A percentile compares a stretch with the other conserved stretches of the same genome.
phyloP scores from a whole-genome alignment of 2,113 vertebrate species.

The Chaetops frenatus region DNA sequence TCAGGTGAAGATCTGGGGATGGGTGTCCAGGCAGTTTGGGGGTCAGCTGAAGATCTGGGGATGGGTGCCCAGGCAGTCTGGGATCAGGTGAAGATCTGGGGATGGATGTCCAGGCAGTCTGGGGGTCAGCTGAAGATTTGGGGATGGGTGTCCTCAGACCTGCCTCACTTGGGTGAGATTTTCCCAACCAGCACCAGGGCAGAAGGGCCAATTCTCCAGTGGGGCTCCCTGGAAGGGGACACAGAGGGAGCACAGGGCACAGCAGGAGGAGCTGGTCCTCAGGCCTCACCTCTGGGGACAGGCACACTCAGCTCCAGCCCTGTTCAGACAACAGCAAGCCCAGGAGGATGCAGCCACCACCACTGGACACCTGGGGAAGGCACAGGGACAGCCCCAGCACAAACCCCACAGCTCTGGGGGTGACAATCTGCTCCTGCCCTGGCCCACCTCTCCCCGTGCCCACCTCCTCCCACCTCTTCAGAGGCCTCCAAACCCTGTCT shows the following conservation, averaged over 20 bases:
- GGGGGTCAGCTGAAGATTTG: background rate
- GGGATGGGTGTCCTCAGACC: background rate
- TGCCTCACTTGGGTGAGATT: background rate
- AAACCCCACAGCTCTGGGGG: background rate
- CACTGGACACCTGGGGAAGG: background rate
- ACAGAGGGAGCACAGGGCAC: background rate
- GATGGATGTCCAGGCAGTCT: accelerated
- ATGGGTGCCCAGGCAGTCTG: accelerated
- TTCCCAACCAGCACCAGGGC: background rate
- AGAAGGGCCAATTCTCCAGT: background rate
- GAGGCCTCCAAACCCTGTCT: background rate
- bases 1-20: background rate
- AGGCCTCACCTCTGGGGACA: background rate
- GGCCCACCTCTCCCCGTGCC: background rate
- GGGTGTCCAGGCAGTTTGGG: accelerated
- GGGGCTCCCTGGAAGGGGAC: background rate
- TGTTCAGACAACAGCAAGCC: accelerated
- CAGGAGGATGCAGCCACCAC: background rate
- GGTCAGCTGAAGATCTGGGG: background rate
- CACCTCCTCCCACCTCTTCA: background rate
- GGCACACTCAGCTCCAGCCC: background rate
- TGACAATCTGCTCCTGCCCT: background rate
- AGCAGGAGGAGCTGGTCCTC: background rate
- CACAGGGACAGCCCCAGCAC: background rate
- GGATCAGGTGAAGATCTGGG: background rate